These are phyloP conservation scores for Linnaemya vulpina DNA, from an alignment of 2,888 invertebrate genomes.

Conservation along the genomic window DNA sequence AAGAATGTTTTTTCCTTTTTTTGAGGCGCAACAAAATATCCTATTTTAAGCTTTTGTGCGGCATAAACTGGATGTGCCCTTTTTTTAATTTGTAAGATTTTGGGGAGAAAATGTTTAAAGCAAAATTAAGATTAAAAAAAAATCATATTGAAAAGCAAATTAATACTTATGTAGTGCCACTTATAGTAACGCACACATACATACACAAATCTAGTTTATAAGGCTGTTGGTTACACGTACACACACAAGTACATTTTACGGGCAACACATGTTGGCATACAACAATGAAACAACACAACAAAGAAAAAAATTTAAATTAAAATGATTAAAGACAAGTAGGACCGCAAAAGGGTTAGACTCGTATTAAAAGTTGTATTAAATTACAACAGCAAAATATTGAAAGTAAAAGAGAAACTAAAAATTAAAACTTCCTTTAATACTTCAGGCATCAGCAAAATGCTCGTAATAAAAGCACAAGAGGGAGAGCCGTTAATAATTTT, in stretches of 20 bases:
- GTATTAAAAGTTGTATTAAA: slow-evolving; percentile 64
- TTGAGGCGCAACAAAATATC: neutral
- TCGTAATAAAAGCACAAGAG: neutral
- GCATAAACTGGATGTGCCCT: slow-evolving; percentile 5
- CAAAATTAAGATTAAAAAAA: slow-evolving; percentile 47
- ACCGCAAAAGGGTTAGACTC: slow-evolving; percentile 62
- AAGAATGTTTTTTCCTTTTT: slow-evolving; percentile 10
- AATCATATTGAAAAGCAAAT: slow-evolving; percentile 54
- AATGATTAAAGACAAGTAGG: slow-evolving; percentile 68
- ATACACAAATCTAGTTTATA: neutral
- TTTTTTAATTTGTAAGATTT: slow-evolving; percentile 31
- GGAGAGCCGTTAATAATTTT: slow-evolving; percentile 31
- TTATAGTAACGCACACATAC: slow-evolving; percentile 48
- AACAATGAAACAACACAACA: neutral
- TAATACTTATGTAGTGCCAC: slow-evolving; percentile 59
- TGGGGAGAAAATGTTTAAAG: slow-evolving; percentile 58
- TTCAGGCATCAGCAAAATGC: slow-evolving; percentile 2
- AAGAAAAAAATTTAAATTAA: neutral
- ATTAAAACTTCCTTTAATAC: slow-evolving; percentile 64
- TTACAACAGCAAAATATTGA: slow-evolving; percentile 46
- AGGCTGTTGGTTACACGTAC: neutral
- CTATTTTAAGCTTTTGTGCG: slow-evolving; percentile 39
- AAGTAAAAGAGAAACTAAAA: slow-evolving; percentile 33
- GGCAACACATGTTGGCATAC: slow-evolving; percentile 41
- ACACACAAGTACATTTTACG: neutral